Percentiles rank a stretch among this genome's conserved stretches.
phyloP scores from a whole-genome alignment of 2,888 invertebrate genomes.

The Clistopyga incitator region DNA sequence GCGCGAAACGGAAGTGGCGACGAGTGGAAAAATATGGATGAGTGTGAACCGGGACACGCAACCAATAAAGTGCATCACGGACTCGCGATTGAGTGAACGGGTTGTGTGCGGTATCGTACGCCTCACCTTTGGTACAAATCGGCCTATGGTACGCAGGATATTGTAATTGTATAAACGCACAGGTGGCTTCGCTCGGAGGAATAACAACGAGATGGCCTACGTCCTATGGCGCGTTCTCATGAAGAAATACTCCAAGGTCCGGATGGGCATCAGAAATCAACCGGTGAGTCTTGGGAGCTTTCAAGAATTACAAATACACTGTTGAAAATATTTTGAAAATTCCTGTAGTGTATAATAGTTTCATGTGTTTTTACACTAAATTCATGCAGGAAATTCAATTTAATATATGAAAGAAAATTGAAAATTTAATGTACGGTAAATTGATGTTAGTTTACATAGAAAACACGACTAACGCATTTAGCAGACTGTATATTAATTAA shows the following conservation, averaged over 20 bases:
- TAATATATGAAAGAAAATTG: too few relatives aligned
- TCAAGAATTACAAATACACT: background rate
- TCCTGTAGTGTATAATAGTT: too few relatives aligned
- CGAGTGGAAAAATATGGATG: conserved; percentile 59
- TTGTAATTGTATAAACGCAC: conserved; percentile 29
- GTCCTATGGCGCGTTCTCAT: conserved; percentile 87
- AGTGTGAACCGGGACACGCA: conserved; percentile 61
- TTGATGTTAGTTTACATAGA: too few relatives aligned
- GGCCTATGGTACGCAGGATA: background rate
- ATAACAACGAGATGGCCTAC: conserved; percentile 85
- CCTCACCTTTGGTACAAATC: background rate
- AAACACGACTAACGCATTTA: too few relatives aligned
- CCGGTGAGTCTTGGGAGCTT: conserved; percentile 78
- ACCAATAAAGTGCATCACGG: conserved; percentile 54
- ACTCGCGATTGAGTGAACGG: conserved; percentile 29
- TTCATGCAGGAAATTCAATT: too few relatives aligned
- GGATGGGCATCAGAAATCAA: conserved; percentile 85
- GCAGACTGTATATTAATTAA: too few relatives aligned
- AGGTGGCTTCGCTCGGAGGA: conserved; percentile 52
- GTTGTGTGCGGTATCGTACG: conserved; percentile 48
- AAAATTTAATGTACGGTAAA: too few relatives aligned
- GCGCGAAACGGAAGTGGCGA: conserved; percentile 55
- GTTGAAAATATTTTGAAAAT: too few relatives aligned
- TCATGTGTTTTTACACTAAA: too few relatives aligned
- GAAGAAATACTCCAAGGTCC: conserved; percentile 87